A percentile compares a stretch with the other conserved stretches of the same genome.
phyloP scores from a whole-genome alignment of 2,888 invertebrate genomes.

The Sphinx pinastri region DNA sequence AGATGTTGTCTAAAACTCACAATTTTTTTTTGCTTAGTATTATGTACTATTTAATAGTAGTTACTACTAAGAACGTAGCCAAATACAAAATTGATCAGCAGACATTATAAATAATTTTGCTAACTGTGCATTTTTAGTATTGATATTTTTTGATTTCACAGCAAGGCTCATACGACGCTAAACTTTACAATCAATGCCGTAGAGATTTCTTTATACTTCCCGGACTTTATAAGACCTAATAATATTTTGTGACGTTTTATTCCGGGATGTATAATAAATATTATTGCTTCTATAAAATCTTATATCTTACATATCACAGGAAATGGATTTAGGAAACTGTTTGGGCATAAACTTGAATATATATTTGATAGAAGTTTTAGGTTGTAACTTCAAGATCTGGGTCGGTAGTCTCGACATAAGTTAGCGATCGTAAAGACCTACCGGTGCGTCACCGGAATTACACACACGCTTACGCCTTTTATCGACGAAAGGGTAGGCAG shows the following conservation, averaged over 20 bases:
- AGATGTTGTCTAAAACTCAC: too few relatives aligned
- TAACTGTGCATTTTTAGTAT: background rate
- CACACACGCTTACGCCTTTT: too few relatives aligned
- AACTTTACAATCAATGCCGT: background rate
- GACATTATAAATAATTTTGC: background rate
- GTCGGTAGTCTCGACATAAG: too few relatives aligned
- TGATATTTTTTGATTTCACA: background rate
- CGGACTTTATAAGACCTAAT: background rate
- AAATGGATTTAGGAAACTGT: background rate
- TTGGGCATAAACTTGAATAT: background rate
- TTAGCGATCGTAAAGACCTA: too few relatives aligned
- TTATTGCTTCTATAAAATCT: constrained; percentile 6
- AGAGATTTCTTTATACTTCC: constrained; percentile 6
- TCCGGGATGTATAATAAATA: background rate
- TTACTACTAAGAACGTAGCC: too few relatives aligned
- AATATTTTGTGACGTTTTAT: constrained; percentile 2
- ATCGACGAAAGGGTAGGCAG: too few relatives aligned
- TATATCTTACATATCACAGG: background rate
- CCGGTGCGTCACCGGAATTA: too few relatives aligned
- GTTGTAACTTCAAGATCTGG: background rate
- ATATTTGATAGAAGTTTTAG: background rate
- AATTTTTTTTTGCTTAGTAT: too few relatives aligned
- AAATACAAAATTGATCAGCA: too few relatives aligned
- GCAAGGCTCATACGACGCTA: background rate
- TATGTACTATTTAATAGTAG: too few relatives aligned